These are phyloP conservation scores for Acinonyx jubatus DNA, from an alignment of 2,113 vertebrate genomes.

Conservation along the genomic window DNA sequence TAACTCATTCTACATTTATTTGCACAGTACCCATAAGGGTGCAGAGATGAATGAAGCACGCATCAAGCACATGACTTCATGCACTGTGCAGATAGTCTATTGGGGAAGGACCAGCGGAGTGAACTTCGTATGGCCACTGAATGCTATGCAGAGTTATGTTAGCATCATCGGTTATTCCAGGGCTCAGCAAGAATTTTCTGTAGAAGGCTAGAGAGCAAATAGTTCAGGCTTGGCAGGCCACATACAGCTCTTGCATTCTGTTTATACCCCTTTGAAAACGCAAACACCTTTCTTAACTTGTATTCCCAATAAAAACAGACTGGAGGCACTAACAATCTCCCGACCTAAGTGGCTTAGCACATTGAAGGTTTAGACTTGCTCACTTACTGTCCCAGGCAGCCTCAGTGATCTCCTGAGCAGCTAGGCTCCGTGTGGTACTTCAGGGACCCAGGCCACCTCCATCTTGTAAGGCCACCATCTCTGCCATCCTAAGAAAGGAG, in stretches of 20 bases:
- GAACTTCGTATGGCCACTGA: background rate
- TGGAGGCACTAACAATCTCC: background rate
- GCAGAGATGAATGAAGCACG: background rate
- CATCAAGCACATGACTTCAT: fast-evolving
- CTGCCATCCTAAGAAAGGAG: background rate
- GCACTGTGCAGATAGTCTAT: background rate
- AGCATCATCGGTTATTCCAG: background rate
- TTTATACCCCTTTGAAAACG: background rate
- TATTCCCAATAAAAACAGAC: background rate
- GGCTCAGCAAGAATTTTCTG: background rate
- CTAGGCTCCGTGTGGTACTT: background rate
- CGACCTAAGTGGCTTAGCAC: background rate
- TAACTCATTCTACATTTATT: background rate
- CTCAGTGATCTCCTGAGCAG: background rate
- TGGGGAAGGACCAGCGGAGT: background rate
- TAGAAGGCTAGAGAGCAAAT: background rate
- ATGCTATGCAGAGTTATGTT: background rate
- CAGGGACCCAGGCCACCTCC: background rate
- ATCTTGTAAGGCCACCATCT: background rate
- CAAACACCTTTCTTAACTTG: background rate
- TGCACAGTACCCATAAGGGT: background rate
- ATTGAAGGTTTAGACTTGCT: background rate
- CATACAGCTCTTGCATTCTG: background rate
- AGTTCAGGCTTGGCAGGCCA: background rate
- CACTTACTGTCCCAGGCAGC: background rate